phyloP scores from a whole-genome alignment of 2,888 invertebrate genomes.

The Glaucopsyche alexis region DNA sequence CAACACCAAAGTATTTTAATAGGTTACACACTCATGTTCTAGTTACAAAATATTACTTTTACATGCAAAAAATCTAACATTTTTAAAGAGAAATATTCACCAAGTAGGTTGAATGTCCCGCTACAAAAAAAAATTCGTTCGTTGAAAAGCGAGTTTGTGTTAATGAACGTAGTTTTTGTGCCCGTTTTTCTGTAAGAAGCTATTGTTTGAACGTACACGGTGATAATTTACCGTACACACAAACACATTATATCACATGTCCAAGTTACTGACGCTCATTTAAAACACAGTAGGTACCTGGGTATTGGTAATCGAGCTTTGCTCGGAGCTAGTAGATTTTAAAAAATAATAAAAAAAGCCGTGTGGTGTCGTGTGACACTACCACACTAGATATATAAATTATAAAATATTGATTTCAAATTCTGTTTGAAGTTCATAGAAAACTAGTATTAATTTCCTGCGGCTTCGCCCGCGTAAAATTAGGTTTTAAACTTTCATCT shows the following conservation, averaged over 20 bases:
- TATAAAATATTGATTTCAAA: too few species aligned
- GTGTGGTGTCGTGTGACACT: too few species aligned
- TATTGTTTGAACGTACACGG: conserved; percentile 15
- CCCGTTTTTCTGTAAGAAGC: not conserved
- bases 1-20: not conserved
- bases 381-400: too few species aligned
- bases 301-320: too few species aligned
- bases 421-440: too few species aligned
- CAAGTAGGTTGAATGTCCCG: conserved; percentile 1
- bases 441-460: too few species aligned
- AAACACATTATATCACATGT: conserved; percentile 5
- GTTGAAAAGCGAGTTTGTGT: conserved; percentile 13
- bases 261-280: not conserved
- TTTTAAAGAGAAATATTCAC: conserved; percentile 5
- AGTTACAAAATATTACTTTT: not conserved
- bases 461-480: too few species aligned
- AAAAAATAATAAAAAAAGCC: too few species aligned
- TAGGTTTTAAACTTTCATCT: too few species aligned
- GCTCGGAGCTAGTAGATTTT: too few species aligned
- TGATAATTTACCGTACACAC: conserved; percentile 3
- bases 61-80: not conserved
- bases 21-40: not conserved
- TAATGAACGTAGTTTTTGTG: conserved; percentile 22
- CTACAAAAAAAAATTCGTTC: not conserved
- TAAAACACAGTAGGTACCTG: too few species aligned